phyloP scores from a whole-genome alignment of 2,888 invertebrate genomes.

The Stenichneumon culpator region DNA sequence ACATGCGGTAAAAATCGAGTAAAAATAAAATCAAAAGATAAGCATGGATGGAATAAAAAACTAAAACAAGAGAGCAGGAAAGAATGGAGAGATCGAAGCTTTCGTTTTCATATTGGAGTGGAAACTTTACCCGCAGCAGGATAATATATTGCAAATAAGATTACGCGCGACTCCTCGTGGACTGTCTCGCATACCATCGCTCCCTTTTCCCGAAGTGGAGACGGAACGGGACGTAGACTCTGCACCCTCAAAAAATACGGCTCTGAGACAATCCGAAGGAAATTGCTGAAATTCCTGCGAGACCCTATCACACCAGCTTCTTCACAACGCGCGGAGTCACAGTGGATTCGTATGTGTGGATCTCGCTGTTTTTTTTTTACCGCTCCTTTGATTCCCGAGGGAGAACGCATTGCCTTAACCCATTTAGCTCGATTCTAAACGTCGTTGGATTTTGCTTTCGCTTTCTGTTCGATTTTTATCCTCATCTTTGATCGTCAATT shows the following conservation, averaged over 20 bases:
- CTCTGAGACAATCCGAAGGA: conserved; percentile 81
- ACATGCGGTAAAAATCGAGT: background rate
- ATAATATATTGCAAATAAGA: conserved; percentile 83
- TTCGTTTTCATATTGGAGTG: conserved; percentile 50
- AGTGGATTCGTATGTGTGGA: conserved; percentile 62
- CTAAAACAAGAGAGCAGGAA: background rate
- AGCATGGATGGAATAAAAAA: background rate
- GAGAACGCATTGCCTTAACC: conserved; percentile 38
- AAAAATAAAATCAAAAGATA: conserved; percentile 37
- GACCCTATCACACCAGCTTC: conserved; percentile 64
- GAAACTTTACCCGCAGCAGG: conserved; percentile 59
- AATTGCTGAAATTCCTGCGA: conserved; percentile 82
- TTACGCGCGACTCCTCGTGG: conserved; percentile 75
- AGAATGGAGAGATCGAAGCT: conserved; percentile 58
- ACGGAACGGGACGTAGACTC: conserved; percentile 31
- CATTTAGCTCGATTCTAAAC: conserved; percentile 42
- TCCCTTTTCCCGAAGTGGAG: conserved; percentile 46
- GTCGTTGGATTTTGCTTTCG: conserved; percentile 36
- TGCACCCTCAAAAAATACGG: conserved; percentile 77
- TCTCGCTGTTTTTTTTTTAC: conserved; percentile 54
- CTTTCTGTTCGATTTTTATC: conserved; percentile 47
- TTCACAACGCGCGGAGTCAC: conserved; percentile 62
- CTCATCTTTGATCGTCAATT: conserved; percentile 8
- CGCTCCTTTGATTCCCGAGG: conserved; percentile 57
- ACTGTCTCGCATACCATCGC: conserved; percentile 55